These are phyloP conservation scores for Taphrorychus bicolor DNA, from an alignment of 2,888 invertebrate genomes.

Conservation along the genomic window DNA sequence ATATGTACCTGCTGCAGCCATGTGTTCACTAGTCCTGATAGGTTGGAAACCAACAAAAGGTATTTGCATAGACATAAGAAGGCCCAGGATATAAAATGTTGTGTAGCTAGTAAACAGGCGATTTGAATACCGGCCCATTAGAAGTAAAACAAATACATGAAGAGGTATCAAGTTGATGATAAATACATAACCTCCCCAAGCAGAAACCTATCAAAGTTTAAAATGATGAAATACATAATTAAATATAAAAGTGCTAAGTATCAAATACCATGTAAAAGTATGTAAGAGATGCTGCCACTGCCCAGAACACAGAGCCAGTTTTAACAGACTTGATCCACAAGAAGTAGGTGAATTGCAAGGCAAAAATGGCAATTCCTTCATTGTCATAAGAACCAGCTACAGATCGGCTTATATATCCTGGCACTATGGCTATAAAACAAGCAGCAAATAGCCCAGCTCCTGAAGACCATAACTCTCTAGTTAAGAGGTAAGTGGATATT, in stretches of 20 bases:
- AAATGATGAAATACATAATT: neutral
- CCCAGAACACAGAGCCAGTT: constrained; percentile 97
- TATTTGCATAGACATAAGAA: constrained; percentile 97
- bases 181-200: constrained; percentile 99
- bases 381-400: constrained; percentile 99
- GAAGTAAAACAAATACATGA: constrained; percentile 91
- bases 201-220: constrained; percentile 77
- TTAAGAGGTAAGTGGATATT: constrained; percentile 95
- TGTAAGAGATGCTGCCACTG: constrained; percentile 90
- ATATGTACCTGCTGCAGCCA: constrained; percentile 89
- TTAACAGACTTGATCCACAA: constrained; percentile 98
- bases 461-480: constrained; percentile 96
- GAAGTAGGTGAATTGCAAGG: constrained; percentile 97
- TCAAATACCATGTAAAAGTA: constrained; percentile 97
- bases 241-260: neutral
- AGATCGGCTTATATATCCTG: constrained; percentile 98
- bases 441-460: constrained; percentile 98
- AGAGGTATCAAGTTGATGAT: constrained; percentile 99
- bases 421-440: constrained; percentile 98
- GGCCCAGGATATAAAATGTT: constrained; percentile 95
- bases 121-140: constrained; percentile 95
- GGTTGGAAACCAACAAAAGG: constrained; percentile 98
- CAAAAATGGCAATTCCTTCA: constrained; percentile 99
- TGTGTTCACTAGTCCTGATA: constrained; percentile 97
- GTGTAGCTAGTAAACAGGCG: constrained; percentile 94